Percentiles rank a stretch among this genome's conserved stretches.
phyloP scores from a whole-genome alignment of 2,113 vertebrate species.

The Pitta sordida region DNA sequence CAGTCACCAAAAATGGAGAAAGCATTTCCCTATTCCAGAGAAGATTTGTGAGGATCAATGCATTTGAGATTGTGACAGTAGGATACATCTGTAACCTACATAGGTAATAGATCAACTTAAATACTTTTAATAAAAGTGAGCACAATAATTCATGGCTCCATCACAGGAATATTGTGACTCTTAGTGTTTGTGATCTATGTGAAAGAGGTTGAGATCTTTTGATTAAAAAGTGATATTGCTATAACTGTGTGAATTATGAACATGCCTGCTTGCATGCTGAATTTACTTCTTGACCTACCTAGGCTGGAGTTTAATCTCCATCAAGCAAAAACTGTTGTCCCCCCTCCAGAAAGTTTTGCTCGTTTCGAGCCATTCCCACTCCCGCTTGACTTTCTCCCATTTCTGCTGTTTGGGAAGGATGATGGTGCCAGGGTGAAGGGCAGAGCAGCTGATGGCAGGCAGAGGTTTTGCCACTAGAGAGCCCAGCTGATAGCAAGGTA shows the following conservation, averaged over 20 bases:
- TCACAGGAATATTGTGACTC: neutral
- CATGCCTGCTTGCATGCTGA: neutral
- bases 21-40: neutral
- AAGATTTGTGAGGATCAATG: slow-evolving; percentile 40
- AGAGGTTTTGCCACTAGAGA: neutral
- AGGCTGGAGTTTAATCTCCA: neutral
- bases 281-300: neutral
- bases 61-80: neutral
- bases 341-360: neutral
- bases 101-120: slow-evolving; percentile 42
- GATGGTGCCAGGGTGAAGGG: neutral
- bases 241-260: neutral
- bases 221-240: slow-evolving; percentile 40
- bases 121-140: slow-evolving; percentile 27
- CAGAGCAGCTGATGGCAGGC: neutral
- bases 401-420: neutral
- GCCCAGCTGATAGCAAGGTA: slow-evolving; percentile 13
- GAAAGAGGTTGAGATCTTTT: slow-evolving; percentile 30
- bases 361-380: accelerated
- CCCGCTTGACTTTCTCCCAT: accelerated
- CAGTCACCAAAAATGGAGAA: neutral
- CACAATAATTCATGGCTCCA: neutral
- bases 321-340: accelerated
- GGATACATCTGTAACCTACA: slow-evolving; percentile 6
- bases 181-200: slow-evolving; percentile 22